Base-by-base conservation (phyloP, 2,888 invertebrate species). In the Dynastes tityus region DNA sequence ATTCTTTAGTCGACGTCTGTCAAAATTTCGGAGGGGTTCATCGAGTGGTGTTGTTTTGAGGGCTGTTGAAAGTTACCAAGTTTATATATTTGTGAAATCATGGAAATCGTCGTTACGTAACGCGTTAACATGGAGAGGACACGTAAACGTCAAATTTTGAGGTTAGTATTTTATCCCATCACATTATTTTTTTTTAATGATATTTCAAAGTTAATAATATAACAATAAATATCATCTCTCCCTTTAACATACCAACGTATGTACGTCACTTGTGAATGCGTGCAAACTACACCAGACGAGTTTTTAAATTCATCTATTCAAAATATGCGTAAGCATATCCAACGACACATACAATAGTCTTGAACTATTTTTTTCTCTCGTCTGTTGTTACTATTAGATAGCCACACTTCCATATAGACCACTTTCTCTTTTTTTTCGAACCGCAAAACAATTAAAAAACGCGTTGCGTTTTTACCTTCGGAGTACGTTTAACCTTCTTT, bases 361-460 rank as follows among this genome's bases (percentile, higher is more conserved):
- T 71, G 71, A 71, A 71, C 71, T 71, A 71, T 55, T 71, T 71
- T 70, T 71, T 37, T 71, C 37, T 58, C 45, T 11, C 11, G 45
- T 9, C 45, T 22, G 55, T 58, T 22, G n/a, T 58, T 58, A 58
- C 4, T 9, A 71, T 58, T 71, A 71, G 29, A 32, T 37, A 55
- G 55, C 22, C 40, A 22, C 55, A 58, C 55, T 58, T 58, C 55
- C 55, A 58, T 58, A 58, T n/a, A 71, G 55, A 71, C 55, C n/a
- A 71, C 71, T 71, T 71, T 71, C 71, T 71, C 71, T 68, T 71
- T 71, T 71, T 68, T 71, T 71, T 55, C 55, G 71, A 32, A 22
- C 71, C 32, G 37, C 55, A n/a, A 55, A 37, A 55, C 71, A 71
- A 55, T 55, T 55, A 53, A 71, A 37, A 71, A 53, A 55, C 16